Evolutionary conservation across 2,113 vertebrate species (phyloP).

Genomic region (Hemibagrus wyckioides): DNA sequence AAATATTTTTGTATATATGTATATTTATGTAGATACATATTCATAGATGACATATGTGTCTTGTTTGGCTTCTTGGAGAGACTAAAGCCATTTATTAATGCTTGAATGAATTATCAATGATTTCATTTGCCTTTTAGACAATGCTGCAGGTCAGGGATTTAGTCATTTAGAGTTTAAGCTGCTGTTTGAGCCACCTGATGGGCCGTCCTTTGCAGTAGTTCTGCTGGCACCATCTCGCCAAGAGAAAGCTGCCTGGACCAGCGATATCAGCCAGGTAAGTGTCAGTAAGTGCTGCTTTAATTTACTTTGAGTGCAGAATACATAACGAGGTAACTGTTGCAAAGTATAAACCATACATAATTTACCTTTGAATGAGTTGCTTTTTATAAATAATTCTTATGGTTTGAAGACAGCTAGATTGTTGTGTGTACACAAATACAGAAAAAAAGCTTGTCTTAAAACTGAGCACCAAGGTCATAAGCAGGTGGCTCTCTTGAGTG

Average conservation of each 20-base stretch:
- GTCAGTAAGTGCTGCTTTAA: background rate
- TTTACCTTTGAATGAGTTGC: background rate
- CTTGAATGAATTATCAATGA: background rate
- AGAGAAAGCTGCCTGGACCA: conserved; percentile 96
- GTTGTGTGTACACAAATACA: background rate
- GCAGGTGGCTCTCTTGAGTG: conserved; percentile 11
- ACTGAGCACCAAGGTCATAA: background rate
- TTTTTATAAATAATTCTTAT: background rate
- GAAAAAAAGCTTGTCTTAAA: background rate
- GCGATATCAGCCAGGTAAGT: conserved; percentile 93
- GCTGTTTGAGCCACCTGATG: conserved; percentile 83
- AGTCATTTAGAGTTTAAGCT: conserved; percentile 94
- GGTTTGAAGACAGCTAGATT: background rate
- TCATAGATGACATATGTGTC: no score
- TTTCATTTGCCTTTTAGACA: conserved; percentile 70
- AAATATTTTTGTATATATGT: no score
- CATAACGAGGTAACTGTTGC: background rate
- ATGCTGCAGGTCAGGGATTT: conserved; percentile 86
- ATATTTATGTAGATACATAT: no score
- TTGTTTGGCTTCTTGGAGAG: background rate
- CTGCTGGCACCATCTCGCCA: conserved; percentile 91
- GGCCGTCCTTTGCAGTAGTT: conserved; percentile 84
- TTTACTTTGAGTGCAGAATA: background rate
- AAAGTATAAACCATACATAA: background rate
- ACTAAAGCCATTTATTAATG: background rate